phyloP scores from a whole-genome alignment of 2,113 vertebrate species.

The Cheilinus undulatus region DNA sequence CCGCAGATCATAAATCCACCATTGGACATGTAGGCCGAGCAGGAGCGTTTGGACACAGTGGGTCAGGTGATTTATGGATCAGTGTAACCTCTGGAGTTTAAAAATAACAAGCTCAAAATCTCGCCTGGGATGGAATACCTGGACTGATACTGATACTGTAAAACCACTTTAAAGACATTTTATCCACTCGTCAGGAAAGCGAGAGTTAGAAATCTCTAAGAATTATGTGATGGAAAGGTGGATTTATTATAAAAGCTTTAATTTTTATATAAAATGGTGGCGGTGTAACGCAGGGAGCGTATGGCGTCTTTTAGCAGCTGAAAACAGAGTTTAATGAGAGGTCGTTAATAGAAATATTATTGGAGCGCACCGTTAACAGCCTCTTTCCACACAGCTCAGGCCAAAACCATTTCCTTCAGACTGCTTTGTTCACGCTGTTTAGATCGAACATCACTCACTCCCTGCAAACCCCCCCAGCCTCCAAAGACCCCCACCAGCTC shows the following conservation, averaged over 20 bases:
- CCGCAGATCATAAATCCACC: slow-evolving; percentile 70
- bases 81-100: slow-evolving; percentile 74
- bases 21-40: slow-evolving; percentile 60
- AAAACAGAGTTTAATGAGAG: slow-evolving; percentile 66
- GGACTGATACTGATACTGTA: slow-evolving; percentile 53
- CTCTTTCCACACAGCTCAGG: slow-evolving; percentile 46
- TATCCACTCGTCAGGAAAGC: slow-evolving; percentile 56
- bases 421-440: slow-evolving; percentile 41
- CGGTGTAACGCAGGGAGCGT: slow-evolving; percentile 43
- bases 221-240: slow-evolving; percentile 58
- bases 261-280: slow-evolving; percentile 39
- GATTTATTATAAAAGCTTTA: slow-evolving; percentile 41
- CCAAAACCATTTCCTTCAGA: slow-evolving; percentile 61
- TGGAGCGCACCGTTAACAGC: slow-evolving; percentile 59
- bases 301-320: slow-evolving; percentile 22
- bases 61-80: slow-evolving; percentile 75
- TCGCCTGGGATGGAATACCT: slow-evolving; percentile 63
- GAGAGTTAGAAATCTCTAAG: slow-evolving; percentile 30
- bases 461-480: background rate
- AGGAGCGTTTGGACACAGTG: slow-evolving; percentile 49
- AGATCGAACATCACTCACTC: slow-evolving; percentile 41
- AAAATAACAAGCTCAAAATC: slow-evolving; percentile 77
- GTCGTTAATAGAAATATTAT: slow-evolving; percentile 71
- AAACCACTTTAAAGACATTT: slow-evolving; percentile 67
- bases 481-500: slow-evolving; percentile 9